Percentiles rank a stretch among this genome's conserved stretches.
Conservation (phyloP, 2,797 vertebrate genomes). For the Poeciliopsis presidionis region DNA sequence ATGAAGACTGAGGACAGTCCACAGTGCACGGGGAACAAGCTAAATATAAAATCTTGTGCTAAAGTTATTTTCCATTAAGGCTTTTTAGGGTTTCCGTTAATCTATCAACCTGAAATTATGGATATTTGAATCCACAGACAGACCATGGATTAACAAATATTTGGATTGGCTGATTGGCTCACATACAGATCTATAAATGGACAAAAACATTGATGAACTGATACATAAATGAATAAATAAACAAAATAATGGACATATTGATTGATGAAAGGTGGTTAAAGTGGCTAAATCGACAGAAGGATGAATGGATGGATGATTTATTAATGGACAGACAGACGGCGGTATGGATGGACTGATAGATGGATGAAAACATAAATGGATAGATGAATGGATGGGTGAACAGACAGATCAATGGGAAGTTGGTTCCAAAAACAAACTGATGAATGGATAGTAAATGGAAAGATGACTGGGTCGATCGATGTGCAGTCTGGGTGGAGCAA, state of each 20-base stretch:
- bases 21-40: no score
- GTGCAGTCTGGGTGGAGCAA: background rate
- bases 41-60: background rate
- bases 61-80: background rate
- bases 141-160: background rate
- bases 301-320: background rate
- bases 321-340: background rate
- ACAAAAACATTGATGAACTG: background rate
- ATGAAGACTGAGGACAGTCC: background rate
- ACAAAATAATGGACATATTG: background rate
- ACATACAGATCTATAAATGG: background rate
- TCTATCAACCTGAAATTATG: background rate
- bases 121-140: background rate
- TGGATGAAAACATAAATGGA: background rate
- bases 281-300: background rate
- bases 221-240: background rate
- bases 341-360: background rate
- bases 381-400: background rate
- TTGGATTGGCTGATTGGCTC: background rate
- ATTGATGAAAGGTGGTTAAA: background rate
- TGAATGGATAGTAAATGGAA: background rate
- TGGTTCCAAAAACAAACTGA: background rate
- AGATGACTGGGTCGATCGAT: background rate
- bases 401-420: background rate
- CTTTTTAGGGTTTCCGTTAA: background rate